Evolutionary conservation across 2,888 invertebrate genomes (phyloP).

Genomic region (Pimpla rufipes): DNA sequence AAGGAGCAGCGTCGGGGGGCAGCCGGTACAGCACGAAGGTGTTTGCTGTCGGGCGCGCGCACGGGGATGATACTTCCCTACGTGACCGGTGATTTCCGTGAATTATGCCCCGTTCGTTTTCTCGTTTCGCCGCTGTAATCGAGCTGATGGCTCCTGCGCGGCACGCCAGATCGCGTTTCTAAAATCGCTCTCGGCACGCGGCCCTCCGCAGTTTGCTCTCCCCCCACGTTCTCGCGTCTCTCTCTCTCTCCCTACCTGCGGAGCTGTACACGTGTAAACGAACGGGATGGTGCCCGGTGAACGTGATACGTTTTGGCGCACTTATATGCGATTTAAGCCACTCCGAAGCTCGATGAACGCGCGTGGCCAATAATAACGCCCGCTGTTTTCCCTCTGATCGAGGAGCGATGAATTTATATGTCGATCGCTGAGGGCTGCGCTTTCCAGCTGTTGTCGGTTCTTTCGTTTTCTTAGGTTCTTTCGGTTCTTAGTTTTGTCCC

Average conservation of each 20-base stretch:
- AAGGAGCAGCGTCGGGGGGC: neutral
- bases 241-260: neutral
- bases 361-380: neutral
- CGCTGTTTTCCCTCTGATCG: neutral
- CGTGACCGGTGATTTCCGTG: constrained; percentile 79
- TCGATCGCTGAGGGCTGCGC: neutral
- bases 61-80: constrained; percentile 71
- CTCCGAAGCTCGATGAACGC: constrained; percentile 19
- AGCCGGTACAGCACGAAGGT: constrained; percentile 59
- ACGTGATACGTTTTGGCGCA: constrained; percentile 11
- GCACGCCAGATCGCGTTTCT: constrained; percentile 79
- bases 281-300: neutral
- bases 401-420: neutral
- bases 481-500: too few species aligned
- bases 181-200: constrained; percentile 76
- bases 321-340: constrained; percentile 24
- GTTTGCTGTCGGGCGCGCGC: constrained; percentile 37
- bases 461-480: too few species aligned
- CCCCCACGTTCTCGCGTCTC: constrained; percentile 4
- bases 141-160: constrained; percentile 74
- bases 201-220: constrained; percentile 44
- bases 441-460: neutral
- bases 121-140: constrained; percentile 77
- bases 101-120: constrained; percentile 80
- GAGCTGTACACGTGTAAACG: neutral